phyloP scores from a whole-genome alignment of 2,888 invertebrate genomes.

The Lordiphosa fenestrarum region DNA sequence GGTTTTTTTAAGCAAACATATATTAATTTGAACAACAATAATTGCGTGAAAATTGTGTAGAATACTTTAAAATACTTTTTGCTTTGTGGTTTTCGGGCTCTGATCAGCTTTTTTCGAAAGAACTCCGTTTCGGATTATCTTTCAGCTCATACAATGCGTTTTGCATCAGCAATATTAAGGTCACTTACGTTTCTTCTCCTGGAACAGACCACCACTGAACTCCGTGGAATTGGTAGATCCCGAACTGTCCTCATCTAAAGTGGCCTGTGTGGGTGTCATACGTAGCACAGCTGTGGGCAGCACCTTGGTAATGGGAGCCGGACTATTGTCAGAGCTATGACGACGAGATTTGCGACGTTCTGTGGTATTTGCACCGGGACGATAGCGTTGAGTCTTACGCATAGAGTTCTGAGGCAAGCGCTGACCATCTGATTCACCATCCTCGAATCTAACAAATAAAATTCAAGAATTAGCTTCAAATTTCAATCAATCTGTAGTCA shows the following conservation, averaged over 20 bases:
- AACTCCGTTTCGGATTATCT: no score
- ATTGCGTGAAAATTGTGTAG: no score
- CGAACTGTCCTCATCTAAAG: slow-evolving; percentile 80
- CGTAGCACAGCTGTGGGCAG: slow-evolving; percentile 72
- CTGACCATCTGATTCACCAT: slow-evolving; percentile 81
- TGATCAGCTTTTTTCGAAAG: no score
- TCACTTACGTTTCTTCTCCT: slow-evolving; percentile 76
- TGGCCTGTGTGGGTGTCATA: slow-evolving; percentile 75
- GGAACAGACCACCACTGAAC: slow-evolving; percentile 75
- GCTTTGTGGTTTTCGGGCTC: no score
- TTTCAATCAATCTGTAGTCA: slow-evolving; percentile 66
- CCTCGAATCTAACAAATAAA: slow-evolving; percentile 81
- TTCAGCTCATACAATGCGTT: no score
- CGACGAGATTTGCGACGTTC: slow-evolving; percentile 90
- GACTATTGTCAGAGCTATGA: slow-evolving; percentile 86
- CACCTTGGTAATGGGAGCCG: slow-evolving; percentile 77
- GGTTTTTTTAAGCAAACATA: no score
- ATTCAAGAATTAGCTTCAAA: no score
- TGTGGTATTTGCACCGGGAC: slow-evolving; percentile 83
- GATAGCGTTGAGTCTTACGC: slow-evolving; percentile 87
- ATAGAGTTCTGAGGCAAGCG: slow-evolving; percentile 85
- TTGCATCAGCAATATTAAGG: no score
- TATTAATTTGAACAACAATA: no score
- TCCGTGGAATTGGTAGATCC: slow-evolving; percentile 82
- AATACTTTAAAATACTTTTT: no score